Percentiles rank a stretch among this genome's conserved stretches.
These are phyloP conservation scores for Drosophila guanche DNA, from an alignment of 1,140 invertebrate species.

Conservation along the genomic window DNA sequence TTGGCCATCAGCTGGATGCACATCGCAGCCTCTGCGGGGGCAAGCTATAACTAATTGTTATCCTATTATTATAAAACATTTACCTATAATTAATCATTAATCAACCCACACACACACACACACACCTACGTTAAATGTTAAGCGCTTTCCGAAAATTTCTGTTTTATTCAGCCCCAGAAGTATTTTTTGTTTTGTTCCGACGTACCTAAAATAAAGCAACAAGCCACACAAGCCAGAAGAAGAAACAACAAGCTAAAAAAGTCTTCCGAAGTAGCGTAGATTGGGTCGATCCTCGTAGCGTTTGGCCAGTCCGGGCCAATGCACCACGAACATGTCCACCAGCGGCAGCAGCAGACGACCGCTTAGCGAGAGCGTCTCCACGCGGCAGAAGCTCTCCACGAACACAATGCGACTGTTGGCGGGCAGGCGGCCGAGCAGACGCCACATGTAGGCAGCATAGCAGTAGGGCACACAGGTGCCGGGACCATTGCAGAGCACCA, in stretches of 20 bases:
- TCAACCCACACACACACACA: too few relatives aligned
- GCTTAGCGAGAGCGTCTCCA: constrained; percentile 93
- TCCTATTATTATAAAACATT: too few relatives aligned
- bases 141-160: background rate
- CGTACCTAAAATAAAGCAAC: background rate
- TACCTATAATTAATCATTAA: too few relatives aligned
- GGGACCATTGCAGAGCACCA: constrained; percentile 96
- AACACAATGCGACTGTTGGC: constrained; percentile 91
- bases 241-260: constrained; percentile 59
- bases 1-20: constrained; percentile 44
- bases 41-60: background rate
- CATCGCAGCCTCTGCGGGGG: constrained; percentile 41
- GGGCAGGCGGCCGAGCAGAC: constrained; percentile 87
- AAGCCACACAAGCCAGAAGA: too few relatives aligned
- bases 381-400: constrained; percentile 97
- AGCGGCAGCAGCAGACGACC: constrained; percentile 94
- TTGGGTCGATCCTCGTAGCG: constrained; percentile 84
- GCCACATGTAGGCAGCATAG: constrained; percentile 88
- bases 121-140: background rate
- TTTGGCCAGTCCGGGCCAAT: constrained; percentile 90
- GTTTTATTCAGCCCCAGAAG: too few relatives aligned
- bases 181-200: background rate
- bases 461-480: constrained; percentile 97
- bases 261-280: constrained; percentile 87
- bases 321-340: constrained; percentile 94